A percentile compares a stretch with the other conserved stretches of the same genome.
Evolutionary conservation across 2,888 invertebrate species (phyloP).

Genomic region (Himalopsyche tibetana): DNA sequence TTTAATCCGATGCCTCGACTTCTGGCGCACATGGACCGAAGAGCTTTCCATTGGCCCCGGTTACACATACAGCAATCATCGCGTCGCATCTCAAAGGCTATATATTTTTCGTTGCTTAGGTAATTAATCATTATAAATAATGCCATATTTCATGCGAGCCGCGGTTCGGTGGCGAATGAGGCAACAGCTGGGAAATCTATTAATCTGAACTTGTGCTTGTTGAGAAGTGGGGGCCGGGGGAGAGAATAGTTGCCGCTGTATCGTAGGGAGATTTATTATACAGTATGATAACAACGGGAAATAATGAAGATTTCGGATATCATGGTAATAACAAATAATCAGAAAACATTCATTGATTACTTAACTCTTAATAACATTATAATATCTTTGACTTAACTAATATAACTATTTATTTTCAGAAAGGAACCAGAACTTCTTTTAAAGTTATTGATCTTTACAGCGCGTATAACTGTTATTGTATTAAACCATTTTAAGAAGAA

Average conservation of each 20-base stretch:
- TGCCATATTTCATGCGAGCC: constrained; percentile 53
- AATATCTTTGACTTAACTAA: no score
- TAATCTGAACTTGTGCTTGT: constrained; percentile 48
- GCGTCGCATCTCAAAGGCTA: constrained; percentile 45
- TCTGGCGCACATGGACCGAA: constrained; percentile 22
- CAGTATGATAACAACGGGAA: background rate
- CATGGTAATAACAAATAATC: no score
- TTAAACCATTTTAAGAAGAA: no score
- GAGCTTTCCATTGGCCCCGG: constrained; percentile 25
- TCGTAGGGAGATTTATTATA: background rate
- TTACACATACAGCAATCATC: constrained; percentile 52
- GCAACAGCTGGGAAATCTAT: constrained; percentile 59
- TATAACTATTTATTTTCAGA: no score
- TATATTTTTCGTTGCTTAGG: constrained; percentile 54
- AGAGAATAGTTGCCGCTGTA: constrained; percentile 12
- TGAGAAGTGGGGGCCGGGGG: constrained; percentile 22
- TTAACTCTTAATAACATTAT: no score
- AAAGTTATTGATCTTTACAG: no score
- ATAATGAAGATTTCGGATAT: no score
- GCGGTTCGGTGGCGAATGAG: constrained; percentile 43
- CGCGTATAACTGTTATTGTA: no score
- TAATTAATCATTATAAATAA: constrained; percentile 61
- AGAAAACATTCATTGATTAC: no score
- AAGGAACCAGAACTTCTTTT: no score
- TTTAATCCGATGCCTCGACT: constrained; percentile 11